A percentile compares a stretch with the other conserved stretches of the same genome.
These are phyloP conservation scores for Labeo catla DNA, from an alignment of 2,113 vertebrate genomes.

Conservation along the genomic window DNA sequence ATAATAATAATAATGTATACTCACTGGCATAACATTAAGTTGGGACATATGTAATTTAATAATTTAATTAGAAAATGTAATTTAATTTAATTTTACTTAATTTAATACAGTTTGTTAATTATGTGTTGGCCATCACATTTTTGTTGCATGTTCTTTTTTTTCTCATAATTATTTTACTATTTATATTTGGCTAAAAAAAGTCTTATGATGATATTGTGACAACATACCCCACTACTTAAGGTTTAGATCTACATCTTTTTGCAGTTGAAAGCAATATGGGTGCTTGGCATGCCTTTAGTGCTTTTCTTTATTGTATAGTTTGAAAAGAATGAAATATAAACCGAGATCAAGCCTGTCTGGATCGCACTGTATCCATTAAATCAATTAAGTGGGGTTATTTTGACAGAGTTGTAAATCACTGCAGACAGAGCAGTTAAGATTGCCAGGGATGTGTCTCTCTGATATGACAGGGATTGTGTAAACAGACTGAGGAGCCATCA, in stretches of 20 bases:
- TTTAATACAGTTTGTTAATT: background rate
- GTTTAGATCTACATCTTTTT: background rate
- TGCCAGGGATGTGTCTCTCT: slow-evolving; percentile 29
- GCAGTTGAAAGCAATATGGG: background rate
- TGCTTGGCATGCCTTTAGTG: background rate
- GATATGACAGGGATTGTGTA: slow-evolving; percentile 36
- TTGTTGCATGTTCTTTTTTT: background rate
- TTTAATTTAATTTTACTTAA: background rate
- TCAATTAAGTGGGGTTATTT: slow-evolving; percentile 20
- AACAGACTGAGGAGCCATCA: slow-evolving; percentile 19
- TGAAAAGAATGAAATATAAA: slow-evolving; percentile 22
- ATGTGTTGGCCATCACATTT: background rate
- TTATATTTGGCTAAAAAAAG: background rate
- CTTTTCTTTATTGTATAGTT: background rate
- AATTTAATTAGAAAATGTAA: background rate
- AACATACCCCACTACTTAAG: background rate
- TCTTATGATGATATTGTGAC: background rate
- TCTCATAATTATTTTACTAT: background rate
- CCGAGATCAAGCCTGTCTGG: slow-evolving; percentile 24
- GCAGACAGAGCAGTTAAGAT: background rate
- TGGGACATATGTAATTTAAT: background rate
- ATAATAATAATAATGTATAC: too few species aligned
- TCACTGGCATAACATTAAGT: too few species aligned
- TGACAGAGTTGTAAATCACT: slow-evolving; percentile 34
- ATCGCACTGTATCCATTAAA: slow-evolving; percentile 20